Conservation (phyloP, 2,797 vertebrate species). For the Macroramphosus scolopax region DNA sequence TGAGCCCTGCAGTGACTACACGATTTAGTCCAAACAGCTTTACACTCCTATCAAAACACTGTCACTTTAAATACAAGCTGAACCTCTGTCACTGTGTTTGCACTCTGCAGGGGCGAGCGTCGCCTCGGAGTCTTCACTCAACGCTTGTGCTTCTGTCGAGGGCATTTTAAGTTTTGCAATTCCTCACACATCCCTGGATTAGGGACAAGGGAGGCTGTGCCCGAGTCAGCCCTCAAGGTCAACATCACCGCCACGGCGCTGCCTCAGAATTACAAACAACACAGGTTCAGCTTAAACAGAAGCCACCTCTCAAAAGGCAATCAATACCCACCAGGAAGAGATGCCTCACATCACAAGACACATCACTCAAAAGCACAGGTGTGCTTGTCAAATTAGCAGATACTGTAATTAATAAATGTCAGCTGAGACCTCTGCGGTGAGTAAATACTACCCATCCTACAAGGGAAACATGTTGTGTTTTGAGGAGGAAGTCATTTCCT, state of each 20-base stretch:
- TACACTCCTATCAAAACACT: slow-evolving; percentile 52
- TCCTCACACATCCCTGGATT: slow-evolving; percentile 49
- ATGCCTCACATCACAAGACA: slow-evolving; percentile 28
- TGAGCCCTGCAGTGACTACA: slow-evolving; percentile 41
- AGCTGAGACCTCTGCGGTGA: slow-evolving; percentile 29
- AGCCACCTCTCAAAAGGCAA: slow-evolving; percentile 32
- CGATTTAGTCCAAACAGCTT: slow-evolving; percentile 45
- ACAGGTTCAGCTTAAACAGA: slow-evolving; percentile 13
- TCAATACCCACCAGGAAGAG: slow-evolving; percentile 35
- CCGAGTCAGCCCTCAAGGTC: slow-evolving; percentile 56
- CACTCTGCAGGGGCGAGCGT: slow-evolving; percentile 33
- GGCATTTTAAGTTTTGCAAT: slow-evolving; percentile 42
- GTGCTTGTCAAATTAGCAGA: slow-evolving; percentile 42
- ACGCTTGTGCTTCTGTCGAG: slow-evolving; percentile 5
- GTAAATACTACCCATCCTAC: slow-evolving; percentile 49
- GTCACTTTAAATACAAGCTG: slow-evolving; percentile 55
- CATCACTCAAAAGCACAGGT: slow-evolving; percentile 62
- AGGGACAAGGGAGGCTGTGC: slow-evolving; percentile 42
- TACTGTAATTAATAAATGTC: slow-evolving; percentile 56
- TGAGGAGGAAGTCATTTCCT: slow-evolving; percentile 59
- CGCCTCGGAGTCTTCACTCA: slow-evolving; percentile 12
- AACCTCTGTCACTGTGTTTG: slow-evolving; percentile 34
- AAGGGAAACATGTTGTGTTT: slow-evolving; percentile 54
- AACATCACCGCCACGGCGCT: slow-evolving; percentile 16
- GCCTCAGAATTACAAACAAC: slow-evolving; percentile 47